Evolutionary conservation across 2,113 vertebrate species (phyloP), one percentile per base, ranked within the genome.

Genomic region (Eurystomus gularis): DNA sequence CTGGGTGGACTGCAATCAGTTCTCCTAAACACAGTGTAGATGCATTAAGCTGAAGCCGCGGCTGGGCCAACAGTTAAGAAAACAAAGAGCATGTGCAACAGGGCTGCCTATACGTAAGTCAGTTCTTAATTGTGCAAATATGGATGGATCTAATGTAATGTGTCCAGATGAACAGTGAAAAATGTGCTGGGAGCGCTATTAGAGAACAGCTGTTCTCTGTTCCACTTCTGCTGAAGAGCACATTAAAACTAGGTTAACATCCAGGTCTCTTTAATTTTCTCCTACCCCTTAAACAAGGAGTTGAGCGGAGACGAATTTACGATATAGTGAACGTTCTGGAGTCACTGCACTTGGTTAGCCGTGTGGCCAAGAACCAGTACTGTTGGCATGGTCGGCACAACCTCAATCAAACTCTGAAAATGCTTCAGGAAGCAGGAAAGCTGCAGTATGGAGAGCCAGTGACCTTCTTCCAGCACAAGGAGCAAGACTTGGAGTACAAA

Each of bases 311-410:
- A 54, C 98, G 99, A 3, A 99, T 99, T 97, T 99, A 99, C 0
- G 99, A 99, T 96, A 99, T 99, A 7, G 98, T 99, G 61, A 99
- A 99, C 0, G 99, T 99, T 76, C 96, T 99, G 93, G 99, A 99
- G 97, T 99, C 99, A 0, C 85, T 99, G 88, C 98, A 98, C 21
- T 98, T 99, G 52, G 99, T 99, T 78, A 99, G 99, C 54, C 98
- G 99, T 10, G 98, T 99, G 52, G 99, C 99, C 69, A 99, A 99
- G 98, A 99, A 99, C 97, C 99, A 99, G 71, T 99, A 99, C 91
- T 98, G 98, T 79, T 99, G 99, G 99, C 98, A 99, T 4, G 99
- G 99, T 4, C 98, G 98, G 1, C 98, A 98, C 66, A 98, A 97
- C 83, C 98, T 99, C 92, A 96, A 92, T 25, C 97, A 97, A 40